phyloP scores from a whole-genome alignment of 2,797 vertebrate genomes.

The Perodicticus potto region DNA sequence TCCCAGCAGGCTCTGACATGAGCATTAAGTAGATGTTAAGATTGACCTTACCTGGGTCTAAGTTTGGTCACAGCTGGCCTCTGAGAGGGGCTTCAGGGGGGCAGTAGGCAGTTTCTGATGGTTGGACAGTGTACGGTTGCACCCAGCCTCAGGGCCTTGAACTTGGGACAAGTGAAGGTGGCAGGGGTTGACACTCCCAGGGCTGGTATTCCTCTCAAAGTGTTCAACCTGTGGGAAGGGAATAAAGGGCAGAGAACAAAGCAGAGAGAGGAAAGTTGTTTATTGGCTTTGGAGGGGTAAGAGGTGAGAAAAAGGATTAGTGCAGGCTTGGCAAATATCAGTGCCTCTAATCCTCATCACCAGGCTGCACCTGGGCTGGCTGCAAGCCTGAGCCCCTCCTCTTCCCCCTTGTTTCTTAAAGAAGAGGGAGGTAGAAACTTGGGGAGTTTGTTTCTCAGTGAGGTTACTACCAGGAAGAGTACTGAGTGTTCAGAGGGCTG shows the following conservation, averaged over 20 bases:
- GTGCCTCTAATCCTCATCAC: neutral
- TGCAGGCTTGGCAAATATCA: neutral
- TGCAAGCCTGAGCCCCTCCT: neutral
- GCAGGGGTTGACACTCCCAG: neutral
- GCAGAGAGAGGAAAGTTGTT: neutral
- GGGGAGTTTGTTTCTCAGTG: neutral
- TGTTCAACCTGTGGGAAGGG: neutral
- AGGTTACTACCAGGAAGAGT: neutral
- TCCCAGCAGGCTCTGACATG: neutral
- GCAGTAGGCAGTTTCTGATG: neutral
- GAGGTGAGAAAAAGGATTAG: slow-evolving; percentile 6
- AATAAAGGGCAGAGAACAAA: neutral
- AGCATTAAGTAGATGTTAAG: neutral
- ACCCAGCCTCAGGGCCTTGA: neutral
- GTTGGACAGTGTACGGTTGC: neutral
- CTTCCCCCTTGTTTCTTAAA: neutral
- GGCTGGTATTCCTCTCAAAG: neutral
- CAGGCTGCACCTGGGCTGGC: slow-evolving; percentile 57
- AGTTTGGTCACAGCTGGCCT: neutral
- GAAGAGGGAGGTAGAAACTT: neutral
- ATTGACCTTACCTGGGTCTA: neutral
- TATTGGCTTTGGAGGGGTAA: slow-evolving; percentile 37
- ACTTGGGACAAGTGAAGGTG: neutral
- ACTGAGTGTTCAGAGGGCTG: neutral
- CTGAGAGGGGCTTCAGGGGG: neutral